phyloP scores from a whole-genome alignment of 2,888 invertebrate species.

The Hermaeophaga mercurialis region DNA sequence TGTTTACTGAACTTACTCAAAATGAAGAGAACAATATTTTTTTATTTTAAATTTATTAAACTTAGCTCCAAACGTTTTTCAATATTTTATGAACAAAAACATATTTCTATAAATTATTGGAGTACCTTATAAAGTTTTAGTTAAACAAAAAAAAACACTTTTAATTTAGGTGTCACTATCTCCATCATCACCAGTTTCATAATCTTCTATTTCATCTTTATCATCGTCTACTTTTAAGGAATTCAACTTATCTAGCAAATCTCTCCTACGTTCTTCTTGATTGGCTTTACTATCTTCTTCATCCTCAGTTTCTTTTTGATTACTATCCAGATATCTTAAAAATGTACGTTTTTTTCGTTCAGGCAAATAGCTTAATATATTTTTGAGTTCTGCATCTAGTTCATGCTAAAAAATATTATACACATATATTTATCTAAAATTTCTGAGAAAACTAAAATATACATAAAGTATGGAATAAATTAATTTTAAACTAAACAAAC shows the following conservation, averaged over 20 bases:
- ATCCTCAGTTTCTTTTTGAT: constrained; percentile 49
- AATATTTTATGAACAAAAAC: too few relatives aligned
- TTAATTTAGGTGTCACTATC: constrained; percentile 6
- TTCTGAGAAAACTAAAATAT: too few relatives aligned
- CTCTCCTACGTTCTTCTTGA: constrained; percentile 32
- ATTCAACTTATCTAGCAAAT: constrained; percentile 55
- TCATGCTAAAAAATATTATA: constrained; percentile 50
- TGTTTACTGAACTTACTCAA: too few relatives aligned
- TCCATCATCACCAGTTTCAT: constrained; percentile 13
- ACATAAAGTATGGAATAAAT: too few relatives aligned
- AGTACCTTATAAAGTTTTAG: too few relatives aligned
- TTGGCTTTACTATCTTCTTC: constrained; percentile 43
- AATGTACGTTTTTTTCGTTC: constrained; percentile 82
- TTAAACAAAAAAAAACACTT: too few relatives aligned
- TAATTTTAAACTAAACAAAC: too few relatives aligned
- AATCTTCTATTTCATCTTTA: constrained; percentile 28
- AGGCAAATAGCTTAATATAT: constrained; percentile 71
- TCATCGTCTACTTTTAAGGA: constrained; percentile 55
- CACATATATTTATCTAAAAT: too few relatives aligned
- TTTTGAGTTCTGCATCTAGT: constrained; percentile 67
- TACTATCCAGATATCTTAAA: constrained; percentile 66
- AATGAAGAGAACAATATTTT: too few relatives aligned
- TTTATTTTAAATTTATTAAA: too few relatives aligned
- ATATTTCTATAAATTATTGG: too few relatives aligned
- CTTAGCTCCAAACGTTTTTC: too few relatives aligned